Base-by-base conservation (phyloP, 2,113 vertebrate species). In the Pseudonaja textilis region DNA sequence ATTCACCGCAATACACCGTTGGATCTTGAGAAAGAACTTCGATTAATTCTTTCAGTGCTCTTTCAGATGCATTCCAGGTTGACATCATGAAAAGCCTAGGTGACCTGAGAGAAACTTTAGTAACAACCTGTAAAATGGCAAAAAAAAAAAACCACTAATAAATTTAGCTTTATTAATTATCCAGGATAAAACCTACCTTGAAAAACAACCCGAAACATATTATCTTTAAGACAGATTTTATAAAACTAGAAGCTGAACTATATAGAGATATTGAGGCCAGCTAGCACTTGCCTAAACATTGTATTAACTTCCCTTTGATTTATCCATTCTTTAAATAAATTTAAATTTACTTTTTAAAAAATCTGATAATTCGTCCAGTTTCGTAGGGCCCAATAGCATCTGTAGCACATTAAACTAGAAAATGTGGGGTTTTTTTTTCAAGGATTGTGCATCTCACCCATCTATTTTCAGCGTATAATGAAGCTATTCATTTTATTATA, bases 401-500 rank as follows among this genome's bases (percentile, higher is more conserved):
- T 42, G 34, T 6, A 81, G 34, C 69, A 81, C 11, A 22, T 59
- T n/a, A 8, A 14, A 87, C 4, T 47, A 59, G 47, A 91, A 85
- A 26, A 34, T 55, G 45, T 39, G 26, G 23, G 5, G 3, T 11
- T 7, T 50, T 50, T 12, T 64, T 95, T 64, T 34, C 93, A 93
- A 95, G 95, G 45, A 42, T 92, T 95, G 94, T 55, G 69, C 85
- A 22, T 81, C 34, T 94, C 87, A 94, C 93, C 89, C 90, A n/a
- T 57, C 16, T 89, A 92, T 91, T 85, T 89, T 89, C 52, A 94
- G 26, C 50, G 5, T 90, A 92, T 93, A 64, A 94, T 86, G 47
- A 87, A 93, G 54, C 93, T 87, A 89, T 47, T 95, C 85, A 95
- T 93, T 95, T 23, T 94, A 90, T 91, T 92, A 91, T 91, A 90